Evolutionary conservation across 37 sponge, comb jelly and placozoan genomes (phyloP), one percentile per base, ranked within the genome.

Genomic region (Beroe ovata): DNA sequence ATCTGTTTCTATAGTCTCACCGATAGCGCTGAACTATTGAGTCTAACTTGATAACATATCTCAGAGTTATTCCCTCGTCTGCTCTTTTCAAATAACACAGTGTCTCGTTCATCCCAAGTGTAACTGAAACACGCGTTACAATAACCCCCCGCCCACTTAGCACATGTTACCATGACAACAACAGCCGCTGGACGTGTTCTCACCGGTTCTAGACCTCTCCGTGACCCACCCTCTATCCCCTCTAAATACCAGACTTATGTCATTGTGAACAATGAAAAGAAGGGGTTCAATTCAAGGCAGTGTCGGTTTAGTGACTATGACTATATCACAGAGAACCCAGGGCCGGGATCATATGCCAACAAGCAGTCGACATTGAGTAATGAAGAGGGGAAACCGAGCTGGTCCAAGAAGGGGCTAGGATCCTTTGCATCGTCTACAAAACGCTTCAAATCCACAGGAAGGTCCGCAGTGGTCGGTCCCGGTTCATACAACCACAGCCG

Each of bases 181-280:
- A n/a, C n/a, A n/a, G n/a, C n/a, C n/a, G n/a, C n/a, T n/a, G 69
- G 69, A 6, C 69, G 69, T 3, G 16, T 66, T 64, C 62, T 61
- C 14, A 64, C 90, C 39, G 90, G 47, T 33, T 41, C 64, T 8
- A 41, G 59, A 0, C 72, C 29, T 21, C 92, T 71, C 8, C 64
- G 71, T n/a, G 36, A 72, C 8, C 60, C 64, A 0, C 95, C 94
- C n/a, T 93, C 97, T 38, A 96, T 96, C 40, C 97, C 97, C 16
- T 90, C 91, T 26, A 92, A 92, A 28, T 96, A 96, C 69, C 94
- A 93, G 59, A 94, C 94, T 0, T 91, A 91, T 60, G 92, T 95
- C 91, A 89, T 69, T 20, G 30, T 71, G 29, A 90, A 71, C 36
- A 91, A 72, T 26, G 95, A 96, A 89, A 91, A 64, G 26, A 93